Base-by-base conservation (phyloP, 2,888 invertebrate genomes). In the Volucella inanis region DNA sequence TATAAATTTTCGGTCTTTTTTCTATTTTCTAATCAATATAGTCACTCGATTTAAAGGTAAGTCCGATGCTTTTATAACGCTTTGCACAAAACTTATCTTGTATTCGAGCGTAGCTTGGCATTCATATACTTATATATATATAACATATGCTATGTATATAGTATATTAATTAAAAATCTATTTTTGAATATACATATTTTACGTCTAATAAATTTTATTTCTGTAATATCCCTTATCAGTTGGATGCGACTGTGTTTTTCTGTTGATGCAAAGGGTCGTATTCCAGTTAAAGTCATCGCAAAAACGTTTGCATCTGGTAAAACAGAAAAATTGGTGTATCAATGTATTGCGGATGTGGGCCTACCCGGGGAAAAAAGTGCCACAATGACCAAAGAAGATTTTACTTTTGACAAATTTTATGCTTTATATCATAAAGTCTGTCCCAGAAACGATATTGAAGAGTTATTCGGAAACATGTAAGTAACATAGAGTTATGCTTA, bases 221-320 rank as follows among this genome's bases (percentile, higher is more conserved):
- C 15, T 4, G 6, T 15, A 57, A 18, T 54, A 18, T 39, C 14
- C 8, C 15, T 55, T 64, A 87, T 89, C 93, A 99, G 99, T 94
- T 99, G 99, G 99, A 98, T 99, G 97, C 96, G 98, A 86, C 94
- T 99, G 65, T 96, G 98, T 86, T 97, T 99, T 93, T 94, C 97
- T 89, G 97, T 98, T 72, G 99, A 99, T 91, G 96, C 97, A 47
- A 96, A 96, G 90, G 98, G 98, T 49, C 98, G 98, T 93, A 98
- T 99, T 76, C 99, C 99, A 2, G 98, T 99, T 2, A 97, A 98
- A 93, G 97, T 98, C 64, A 96, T 99, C 45, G 98, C 98, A 72
- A 94, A 98, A 90, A 99, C 99, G 77, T 99, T 99, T 93, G 99
- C 99, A 2, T 99, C 99, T n/a, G 99, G 99, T 62, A 98, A 98